These are phyloP conservation scores for Drosophila mayaguana DNA, from an alignment of 2,888 invertebrate species.

Conservation along the genomic window DNA sequence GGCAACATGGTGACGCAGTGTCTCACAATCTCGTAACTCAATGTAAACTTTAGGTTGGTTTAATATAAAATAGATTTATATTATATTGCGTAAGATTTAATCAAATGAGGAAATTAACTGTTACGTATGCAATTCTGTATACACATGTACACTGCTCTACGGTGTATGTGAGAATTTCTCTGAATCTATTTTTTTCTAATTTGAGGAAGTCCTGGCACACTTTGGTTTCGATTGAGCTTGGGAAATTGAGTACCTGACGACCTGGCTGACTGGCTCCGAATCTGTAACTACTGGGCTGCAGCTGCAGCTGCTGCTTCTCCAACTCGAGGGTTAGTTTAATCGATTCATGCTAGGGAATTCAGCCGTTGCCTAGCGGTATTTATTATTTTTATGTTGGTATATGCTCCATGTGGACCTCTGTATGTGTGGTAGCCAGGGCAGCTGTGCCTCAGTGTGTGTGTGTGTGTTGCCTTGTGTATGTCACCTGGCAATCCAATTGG, in stretches of 20 bases:
- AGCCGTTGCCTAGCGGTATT: constrained; percentile 80
- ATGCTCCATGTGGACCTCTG: constrained; percentile 17
- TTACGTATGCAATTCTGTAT: constrained; percentile 24
- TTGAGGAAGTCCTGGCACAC: constrained; percentile 47
- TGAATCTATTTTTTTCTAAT: not conserved
- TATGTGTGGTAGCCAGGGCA: constrained; percentile 37
- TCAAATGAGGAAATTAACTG: not conserved
- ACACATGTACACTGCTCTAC: constrained; percentile 4
- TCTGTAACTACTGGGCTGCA: constrained; percentile 45
- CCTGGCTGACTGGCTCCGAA: constrained; percentile 44
- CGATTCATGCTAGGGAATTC: constrained; percentile 78
- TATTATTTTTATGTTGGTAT: constrained; percentile 66
- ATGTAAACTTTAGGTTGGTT: not conserved
- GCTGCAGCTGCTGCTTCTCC: constrained; percentile 29
- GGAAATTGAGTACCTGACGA: constrained; percentile 19
- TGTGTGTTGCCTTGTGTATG: constrained; percentile 25
- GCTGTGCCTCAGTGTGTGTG: not conserved
- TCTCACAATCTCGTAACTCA: constrained; percentile 5
- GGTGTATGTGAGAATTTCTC: constrained; percentile 1
- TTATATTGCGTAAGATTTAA: constrained; percentile 57
- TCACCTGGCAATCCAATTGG: constrained; percentile 60
- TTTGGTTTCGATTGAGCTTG: constrained; percentile 27
- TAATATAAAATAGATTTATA: constrained; percentile 17
- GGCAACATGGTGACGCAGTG: constrained; percentile 72
- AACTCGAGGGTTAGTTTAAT: constrained; percentile 68